phyloP scores from a whole-genome alignment of 2,888 invertebrate genomes.

The Scaptomyza parva region DNA sequence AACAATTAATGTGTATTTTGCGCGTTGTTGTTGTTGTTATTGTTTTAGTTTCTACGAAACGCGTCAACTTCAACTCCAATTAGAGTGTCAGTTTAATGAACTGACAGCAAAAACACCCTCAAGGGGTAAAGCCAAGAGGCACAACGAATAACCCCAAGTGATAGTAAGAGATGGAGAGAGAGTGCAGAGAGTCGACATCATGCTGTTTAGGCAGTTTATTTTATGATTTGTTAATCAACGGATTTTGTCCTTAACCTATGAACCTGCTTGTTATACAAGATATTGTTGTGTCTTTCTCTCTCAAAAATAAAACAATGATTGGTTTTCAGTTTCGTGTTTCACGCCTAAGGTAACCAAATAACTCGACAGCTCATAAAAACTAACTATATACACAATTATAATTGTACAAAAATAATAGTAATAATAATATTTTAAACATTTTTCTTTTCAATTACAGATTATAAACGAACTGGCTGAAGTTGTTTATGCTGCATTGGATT shows the following conservation, averaged over 20 bases:
- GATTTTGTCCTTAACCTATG: constrained; percentile 52
- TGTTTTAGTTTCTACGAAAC: constrained; percentile 66
- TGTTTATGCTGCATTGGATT: constrained; percentile 95
- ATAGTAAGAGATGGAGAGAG: constrained; percentile 11
- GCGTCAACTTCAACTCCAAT: constrained; percentile 76
- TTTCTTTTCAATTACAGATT: constrained; percentile 87
- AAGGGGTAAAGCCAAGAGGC: constrained; percentile 3
- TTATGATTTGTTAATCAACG: constrained; percentile 11
- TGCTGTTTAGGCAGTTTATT: constrained; percentile 1
- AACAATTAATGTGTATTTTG: constrained; percentile 62
- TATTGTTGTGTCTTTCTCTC: background rate
- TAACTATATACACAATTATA: constrained; percentile 5
- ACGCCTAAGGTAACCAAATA: constrained; percentile 2
- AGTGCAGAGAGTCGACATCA: background rate
- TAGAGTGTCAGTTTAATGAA: constrained; percentile 80
- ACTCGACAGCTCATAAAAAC: background rate
- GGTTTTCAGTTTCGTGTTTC: background rate
- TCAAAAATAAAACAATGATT: background rate
- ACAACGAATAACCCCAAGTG: constrained; percentile 23
- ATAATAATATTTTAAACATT: background rate
- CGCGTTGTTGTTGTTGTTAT: constrained; percentile 43
- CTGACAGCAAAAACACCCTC: constrained; percentile 55
- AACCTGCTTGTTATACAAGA: constrained; percentile 1
- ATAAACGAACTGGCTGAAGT: constrained; percentile 92
- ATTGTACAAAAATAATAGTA: background rate